A percentile compares a stretch with the other conserved stretches of the same genome.
phyloP scores from a whole-genome alignment of 1,140 invertebrate species.

The Aphelenchoides avenae region DNA sequence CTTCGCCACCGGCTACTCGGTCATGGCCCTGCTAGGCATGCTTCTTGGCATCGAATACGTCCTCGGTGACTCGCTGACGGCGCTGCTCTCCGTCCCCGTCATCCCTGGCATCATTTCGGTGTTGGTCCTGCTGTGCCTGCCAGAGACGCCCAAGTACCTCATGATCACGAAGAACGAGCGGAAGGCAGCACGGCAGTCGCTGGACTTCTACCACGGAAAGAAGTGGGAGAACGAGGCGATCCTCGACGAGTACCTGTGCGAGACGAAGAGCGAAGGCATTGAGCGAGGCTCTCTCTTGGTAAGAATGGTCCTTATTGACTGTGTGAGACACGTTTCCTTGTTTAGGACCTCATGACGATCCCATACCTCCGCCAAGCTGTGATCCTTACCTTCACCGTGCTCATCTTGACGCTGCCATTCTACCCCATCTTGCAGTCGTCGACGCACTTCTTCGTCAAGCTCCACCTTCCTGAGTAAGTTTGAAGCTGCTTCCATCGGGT shows the following conservation, averaged over 20 bases:
- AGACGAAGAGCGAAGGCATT: slow-evolving; percentile 20
- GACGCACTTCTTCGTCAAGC: slow-evolving; percentile 38
- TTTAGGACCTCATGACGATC: slow-evolving; percentile 27
- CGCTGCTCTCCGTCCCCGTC: slow-evolving; percentile 45
- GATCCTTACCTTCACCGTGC: slow-evolving; percentile 35
- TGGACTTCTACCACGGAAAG: slow-evolving; percentile 50
- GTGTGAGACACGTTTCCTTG: neutral
- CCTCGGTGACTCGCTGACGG: slow-evolving; percentile 48
- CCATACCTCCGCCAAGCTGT: slow-evolving; percentile 46
- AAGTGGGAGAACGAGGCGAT: slow-evolving; percentile 17
- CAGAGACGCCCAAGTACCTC: slow-evolving; percentile 54
- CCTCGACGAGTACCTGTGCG: slow-evolving; percentile 33
- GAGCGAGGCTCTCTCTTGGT: slow-evolving; percentile 23
- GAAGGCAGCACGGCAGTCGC: slow-evolving; percentile 29
- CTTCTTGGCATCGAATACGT: slow-evolving; percentile 47
- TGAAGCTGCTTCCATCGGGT: neutral
- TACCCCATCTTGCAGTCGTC: slow-evolving; percentile 55
- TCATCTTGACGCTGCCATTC: slow-evolving; percentile 47
- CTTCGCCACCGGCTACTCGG: slow-evolving; percentile 47
- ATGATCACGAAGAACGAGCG: slow-evolving; percentile 43
- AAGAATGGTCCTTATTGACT: neutral
- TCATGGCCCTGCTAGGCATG: slow-evolving; percentile 52
- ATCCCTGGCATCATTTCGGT: slow-evolving; percentile 49
- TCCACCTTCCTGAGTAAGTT: slow-evolving; percentile 2
- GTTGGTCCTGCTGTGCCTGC: slow-evolving; percentile 44